Evolutionary conservation across 2,797 vertebrate species (phyloP).

Genomic region (Chromis chromis): DNA sequence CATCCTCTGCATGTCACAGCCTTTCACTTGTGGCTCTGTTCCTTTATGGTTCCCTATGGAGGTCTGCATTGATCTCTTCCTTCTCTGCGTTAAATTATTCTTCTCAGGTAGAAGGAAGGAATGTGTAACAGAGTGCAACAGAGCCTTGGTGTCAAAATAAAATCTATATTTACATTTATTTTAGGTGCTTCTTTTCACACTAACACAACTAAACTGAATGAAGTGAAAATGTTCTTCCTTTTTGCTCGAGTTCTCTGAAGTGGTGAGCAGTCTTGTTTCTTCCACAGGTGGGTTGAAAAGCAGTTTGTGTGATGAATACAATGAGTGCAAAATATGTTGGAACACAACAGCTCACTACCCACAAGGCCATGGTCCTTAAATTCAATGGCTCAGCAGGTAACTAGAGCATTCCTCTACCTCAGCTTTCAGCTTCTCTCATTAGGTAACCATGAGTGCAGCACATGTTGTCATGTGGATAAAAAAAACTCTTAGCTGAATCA

Average conservation of each 20-base stretch:
- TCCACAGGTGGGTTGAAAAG: background rate
- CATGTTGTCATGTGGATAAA: too few species aligned
- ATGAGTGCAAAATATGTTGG: background rate
- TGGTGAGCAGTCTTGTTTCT: background rate
- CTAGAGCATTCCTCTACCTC: too few species aligned
- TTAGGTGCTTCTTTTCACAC: background rate
- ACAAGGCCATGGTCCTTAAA: too few species aligned
- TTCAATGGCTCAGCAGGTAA: too few species aligned
- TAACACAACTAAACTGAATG: background rate
- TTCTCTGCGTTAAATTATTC: slow-evolving; percentile 11
- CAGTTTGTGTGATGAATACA: background rate
- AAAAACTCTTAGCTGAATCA: too few species aligned
- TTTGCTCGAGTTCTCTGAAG: slow-evolving; percentile 6
- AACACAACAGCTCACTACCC: too few species aligned
- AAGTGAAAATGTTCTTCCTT: background rate
- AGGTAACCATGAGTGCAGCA: too few species aligned
- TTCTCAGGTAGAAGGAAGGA: slow-evolving; percentile 10
- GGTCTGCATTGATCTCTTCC: slow-evolving; percentile 17
- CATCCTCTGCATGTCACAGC: background rate
- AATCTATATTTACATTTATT: slow-evolving; percentile 27
- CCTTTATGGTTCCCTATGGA: slow-evolving; percentile 5
- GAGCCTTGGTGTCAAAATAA: slow-evolving; percentile 9
- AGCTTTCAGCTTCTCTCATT: too few species aligned
- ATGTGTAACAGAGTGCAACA: background rate
- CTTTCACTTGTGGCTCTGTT: slow-evolving; percentile 5